Conservation (phyloP, 1,140 invertebrate species). For the Drosophila hydei region DNA sequence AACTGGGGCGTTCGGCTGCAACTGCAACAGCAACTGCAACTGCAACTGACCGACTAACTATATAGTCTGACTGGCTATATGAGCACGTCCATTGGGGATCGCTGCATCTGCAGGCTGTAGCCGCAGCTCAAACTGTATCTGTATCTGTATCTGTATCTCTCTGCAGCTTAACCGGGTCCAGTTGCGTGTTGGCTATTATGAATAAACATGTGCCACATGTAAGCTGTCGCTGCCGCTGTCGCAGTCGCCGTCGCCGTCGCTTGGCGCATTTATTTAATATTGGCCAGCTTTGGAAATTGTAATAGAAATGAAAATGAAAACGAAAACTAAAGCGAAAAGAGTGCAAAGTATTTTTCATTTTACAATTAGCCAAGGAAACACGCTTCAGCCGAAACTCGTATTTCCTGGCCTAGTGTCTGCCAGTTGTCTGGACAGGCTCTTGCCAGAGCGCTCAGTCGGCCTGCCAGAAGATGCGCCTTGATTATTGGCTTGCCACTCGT, state of each 20-base stretch:
- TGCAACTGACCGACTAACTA: slow-evolving; percentile 41
- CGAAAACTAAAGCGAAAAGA: slow-evolving; percentile 54
- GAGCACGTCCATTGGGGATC: slow-evolving; percentile 38
- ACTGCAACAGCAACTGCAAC: slow-evolving; percentile 11
- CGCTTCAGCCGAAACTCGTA: slow-evolving; percentile 38
- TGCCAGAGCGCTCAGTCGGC: neutral
- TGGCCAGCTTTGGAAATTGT: slow-evolving; percentile 47
- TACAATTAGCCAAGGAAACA: slow-evolving; percentile 50
- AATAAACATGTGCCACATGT: slow-evolving; percentile 76
- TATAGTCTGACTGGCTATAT: slow-evolving; percentile 18
- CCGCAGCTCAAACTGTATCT: slow-evolving; percentile 1
- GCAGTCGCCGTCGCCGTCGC: slow-evolving; percentile 10
- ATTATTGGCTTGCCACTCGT: slow-evolving; percentile 46
- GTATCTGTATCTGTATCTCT: neutral
- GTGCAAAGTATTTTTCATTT: slow-evolving; percentile 39
- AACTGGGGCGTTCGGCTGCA: slow-evolving; percentile 6
- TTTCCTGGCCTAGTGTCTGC: slow-evolving; percentile 47
- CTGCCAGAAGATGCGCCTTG: slow-evolving; percentile 53
- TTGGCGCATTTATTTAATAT: slow-evolving; percentile 49
- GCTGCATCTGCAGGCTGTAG: slow-evolving; percentile 13
- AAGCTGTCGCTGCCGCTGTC: slow-evolving; percentile 37
- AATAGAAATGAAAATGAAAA: slow-evolving; percentile 32
- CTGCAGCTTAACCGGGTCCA: slow-evolving; percentile 17
- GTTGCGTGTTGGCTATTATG: slow-evolving; percentile 64
- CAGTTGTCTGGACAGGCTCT: slow-evolving; percentile 26